phyloP scores from a whole-genome alignment of 2,888 invertebrate genomes.

The Volucella inanis region DNA sequence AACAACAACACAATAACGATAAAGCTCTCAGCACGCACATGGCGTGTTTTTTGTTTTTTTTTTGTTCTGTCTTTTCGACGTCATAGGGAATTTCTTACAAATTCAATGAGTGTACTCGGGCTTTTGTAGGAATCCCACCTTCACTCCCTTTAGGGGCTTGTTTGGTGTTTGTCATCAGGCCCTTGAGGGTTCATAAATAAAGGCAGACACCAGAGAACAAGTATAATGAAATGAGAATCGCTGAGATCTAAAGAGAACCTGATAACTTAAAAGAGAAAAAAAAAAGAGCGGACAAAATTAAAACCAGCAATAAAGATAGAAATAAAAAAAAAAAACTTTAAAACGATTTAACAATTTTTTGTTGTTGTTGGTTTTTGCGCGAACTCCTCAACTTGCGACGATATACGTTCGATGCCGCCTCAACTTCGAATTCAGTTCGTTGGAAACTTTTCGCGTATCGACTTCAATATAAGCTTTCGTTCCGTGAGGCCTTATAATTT shows the following conservation, averaged over 20 bases:
- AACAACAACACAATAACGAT: neutral
- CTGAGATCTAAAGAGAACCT: constrained; percentile 63
- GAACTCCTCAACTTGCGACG: constrained; percentile 73
- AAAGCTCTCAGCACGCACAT: constrained; percentile 68
- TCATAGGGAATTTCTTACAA: constrained; percentile 59
- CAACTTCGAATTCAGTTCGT: constrained; percentile 72
- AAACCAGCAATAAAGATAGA: constrained; percentile 11
- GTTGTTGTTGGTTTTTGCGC: constrained; percentile 50
- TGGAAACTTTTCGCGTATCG: constrained; percentile 71
- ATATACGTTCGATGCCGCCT: constrained; percentile 73
- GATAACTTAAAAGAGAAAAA: constrained; percentile 47
- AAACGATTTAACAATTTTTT: constrained; percentile 59
- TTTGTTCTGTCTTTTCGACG: constrained; percentile 9
- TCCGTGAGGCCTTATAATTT: constrained; percentile 26
- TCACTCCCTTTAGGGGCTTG: constrained; percentile 22
- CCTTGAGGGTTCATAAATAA: neutral
- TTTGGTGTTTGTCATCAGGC: neutral
- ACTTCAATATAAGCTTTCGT: constrained; percentile 59
- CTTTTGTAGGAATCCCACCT: constrained; percentile 41
- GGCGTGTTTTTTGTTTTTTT: constrained; percentile 22
- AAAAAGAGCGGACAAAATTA: constrained; percentile 48
- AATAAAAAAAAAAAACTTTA: constrained; percentile 29
- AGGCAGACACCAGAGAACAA: constrained; percentile 5
- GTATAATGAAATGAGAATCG: constrained; percentile 26
- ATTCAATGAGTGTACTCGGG: constrained; percentile 21